These are phyloP conservation scores for Brachypodius melanocephalos DNA, from an alignment of 2,113 vertebrate genomes.

Conservation along the genomic window DNA sequence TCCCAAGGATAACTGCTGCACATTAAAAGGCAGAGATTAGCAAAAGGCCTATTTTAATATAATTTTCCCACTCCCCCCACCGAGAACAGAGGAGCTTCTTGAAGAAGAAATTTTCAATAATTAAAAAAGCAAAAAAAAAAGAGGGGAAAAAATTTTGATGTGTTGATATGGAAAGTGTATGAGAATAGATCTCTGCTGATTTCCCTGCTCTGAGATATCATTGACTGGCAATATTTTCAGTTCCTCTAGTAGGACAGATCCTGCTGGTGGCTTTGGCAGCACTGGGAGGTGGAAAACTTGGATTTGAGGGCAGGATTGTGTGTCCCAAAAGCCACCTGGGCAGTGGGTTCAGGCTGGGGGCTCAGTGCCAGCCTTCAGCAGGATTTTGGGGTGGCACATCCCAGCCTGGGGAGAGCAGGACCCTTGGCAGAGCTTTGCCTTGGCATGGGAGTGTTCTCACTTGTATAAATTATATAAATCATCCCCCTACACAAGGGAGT, in stretches of 20 bases:
- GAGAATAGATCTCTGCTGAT: neutral
- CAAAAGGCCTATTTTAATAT: neutral
- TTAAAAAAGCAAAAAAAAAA: neutral
- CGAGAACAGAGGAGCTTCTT: neutral
- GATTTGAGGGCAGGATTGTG: neutral
- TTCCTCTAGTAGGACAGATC: neutral
- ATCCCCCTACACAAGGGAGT: neutral
- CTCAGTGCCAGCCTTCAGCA: neutral
- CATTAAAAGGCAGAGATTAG: neutral
- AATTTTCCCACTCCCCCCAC: rapidly evolving
- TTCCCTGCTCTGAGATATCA: neutral
- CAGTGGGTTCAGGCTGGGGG: rapidly evolving
- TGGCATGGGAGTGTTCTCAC: neutral
- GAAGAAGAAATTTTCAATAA: slow-evolving; percentile 26
- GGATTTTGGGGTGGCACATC: neutral
- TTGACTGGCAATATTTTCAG: neutral
- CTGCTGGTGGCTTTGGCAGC: neutral
- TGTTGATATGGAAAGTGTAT: neutral
- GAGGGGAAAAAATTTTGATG: neutral
- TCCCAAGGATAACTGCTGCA: neutral
- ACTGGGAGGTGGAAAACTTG: rapidly evolving
- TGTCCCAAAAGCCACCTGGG: neutral
- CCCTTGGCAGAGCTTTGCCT: neutral
- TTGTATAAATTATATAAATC: slow-evolving; percentile 30
- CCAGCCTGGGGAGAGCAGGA: neutral